phyloP scores from a whole-genome alignment of 35 echinoderm and acorn worm genomes.

The Ptychodera flava region DNA sequence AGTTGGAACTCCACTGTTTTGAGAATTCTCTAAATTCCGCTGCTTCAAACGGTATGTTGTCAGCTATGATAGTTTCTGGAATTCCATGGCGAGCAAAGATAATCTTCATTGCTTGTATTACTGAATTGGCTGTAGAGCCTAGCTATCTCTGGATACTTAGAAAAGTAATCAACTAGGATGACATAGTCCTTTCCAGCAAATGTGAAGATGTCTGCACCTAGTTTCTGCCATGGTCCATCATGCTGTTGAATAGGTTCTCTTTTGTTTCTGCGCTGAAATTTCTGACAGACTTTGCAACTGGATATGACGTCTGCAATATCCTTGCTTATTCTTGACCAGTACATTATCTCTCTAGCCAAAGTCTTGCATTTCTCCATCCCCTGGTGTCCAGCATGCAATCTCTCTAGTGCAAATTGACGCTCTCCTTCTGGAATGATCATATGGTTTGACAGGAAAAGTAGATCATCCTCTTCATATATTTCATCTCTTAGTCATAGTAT shows the following conservation, averaged over 20 bases:
- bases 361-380: slow-evolving; percentile 41
- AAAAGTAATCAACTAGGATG: slow-evolving; percentile 12
- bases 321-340: slow-evolving; percentile 17
- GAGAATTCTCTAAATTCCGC: slow-evolving; percentile 24
- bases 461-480: not conserved
- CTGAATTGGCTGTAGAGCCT: not conserved
- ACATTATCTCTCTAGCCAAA: slow-evolving; percentile 10
- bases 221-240: not conserved
- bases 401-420: not conserved
- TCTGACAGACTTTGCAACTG: not conserved
- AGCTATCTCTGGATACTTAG: slow-evolving; percentile 11
- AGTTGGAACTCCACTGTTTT: slow-evolving; percentile 28
- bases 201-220: slow-evolving; percentile 6
- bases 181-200: slow-evolving; percentile 5
- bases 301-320: not conserved
- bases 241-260: not conserved
- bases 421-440: not conserved
- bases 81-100: slow-evolving; percentile 78
- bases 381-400: slow-evolving; percentile 46
- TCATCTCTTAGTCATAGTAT: slow-evolving; percentile 3
- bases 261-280: not conserved
- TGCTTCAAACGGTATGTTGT: slow-evolving; percentile 48
- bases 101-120: slow-evolving; percentile 40
- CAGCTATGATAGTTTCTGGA: slow-evolving; percentile 41
- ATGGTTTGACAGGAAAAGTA: not conserved